These are phyloP conservation scores for Sabatieria punctata DNA, from an alignment of 2,888 invertebrate genomes.

Conservation along the genomic window DNA sequence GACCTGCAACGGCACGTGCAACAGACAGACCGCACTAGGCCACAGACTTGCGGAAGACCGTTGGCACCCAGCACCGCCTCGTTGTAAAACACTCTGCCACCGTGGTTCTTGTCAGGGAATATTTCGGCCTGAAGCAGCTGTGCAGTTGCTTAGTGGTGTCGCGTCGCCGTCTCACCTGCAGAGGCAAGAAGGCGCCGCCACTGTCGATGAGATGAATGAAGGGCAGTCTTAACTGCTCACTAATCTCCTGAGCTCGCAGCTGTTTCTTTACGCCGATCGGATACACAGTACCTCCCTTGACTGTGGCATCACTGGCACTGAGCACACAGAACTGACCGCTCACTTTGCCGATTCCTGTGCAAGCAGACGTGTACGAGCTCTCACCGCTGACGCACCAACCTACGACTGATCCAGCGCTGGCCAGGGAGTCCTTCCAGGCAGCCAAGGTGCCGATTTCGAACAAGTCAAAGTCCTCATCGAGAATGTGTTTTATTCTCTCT, in stretches of 20 bases:
- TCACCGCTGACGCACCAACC: too few species aligned
- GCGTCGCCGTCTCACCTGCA: slow-evolving; percentile 38
- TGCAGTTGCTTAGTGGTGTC: too few species aligned
- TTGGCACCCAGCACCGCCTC: slow-evolving; percentile 36
- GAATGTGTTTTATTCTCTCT: too few species aligned
- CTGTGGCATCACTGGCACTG: slow-evolving; percentile 38
- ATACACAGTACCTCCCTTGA: slow-evolving; percentile 39
- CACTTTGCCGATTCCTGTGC: slow-evolving; percentile 36
- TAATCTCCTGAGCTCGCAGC: slow-evolving; percentile 35
- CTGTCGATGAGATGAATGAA: slow-evolving; percentile 38
- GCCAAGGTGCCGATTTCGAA: too few species aligned
- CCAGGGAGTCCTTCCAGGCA: too few species aligned
- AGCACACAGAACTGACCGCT: slow-evolving; percentile 35
- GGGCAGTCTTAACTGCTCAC: slow-evolving; percentile 34
- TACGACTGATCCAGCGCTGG: too few species aligned
- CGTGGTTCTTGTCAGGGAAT: slow-evolving; percentile 35
- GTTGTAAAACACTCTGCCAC: slow-evolving; percentile 38
- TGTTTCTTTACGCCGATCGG: slow-evolving; percentile 20
- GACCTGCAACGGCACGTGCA: slow-evolving; percentile 23
- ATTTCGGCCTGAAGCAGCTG: slow-evolving; percentile 32
- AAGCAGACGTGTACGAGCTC: too few species aligned
- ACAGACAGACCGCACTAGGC: too few species aligned
- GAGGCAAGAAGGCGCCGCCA: slow-evolving; percentile 39
- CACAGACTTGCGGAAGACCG: slow-evolving; percentile 35
- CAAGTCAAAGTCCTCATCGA: too few species aligned